A percentile compares a stretch with the other conserved stretches of the same genome.
Evolutionary conservation across 2,797 vertebrate species (phyloP).

Genomic region (Squalus acanthias): DNA sequence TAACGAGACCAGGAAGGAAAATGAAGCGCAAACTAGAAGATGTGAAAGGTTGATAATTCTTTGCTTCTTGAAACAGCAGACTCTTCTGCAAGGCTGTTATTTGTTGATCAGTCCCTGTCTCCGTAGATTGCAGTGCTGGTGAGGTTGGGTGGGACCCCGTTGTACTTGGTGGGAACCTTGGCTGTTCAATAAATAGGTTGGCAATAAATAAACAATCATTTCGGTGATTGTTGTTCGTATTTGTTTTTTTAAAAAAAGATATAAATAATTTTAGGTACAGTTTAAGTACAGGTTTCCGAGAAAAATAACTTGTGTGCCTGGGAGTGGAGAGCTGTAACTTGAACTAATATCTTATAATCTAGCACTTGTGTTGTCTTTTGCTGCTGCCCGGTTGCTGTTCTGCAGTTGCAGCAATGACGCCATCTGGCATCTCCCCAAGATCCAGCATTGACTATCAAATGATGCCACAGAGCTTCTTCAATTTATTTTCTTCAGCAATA

Average conservation of each 20-base stretch:
- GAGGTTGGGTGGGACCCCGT: background rate
- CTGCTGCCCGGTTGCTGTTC: background rate
- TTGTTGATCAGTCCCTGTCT: background rate
- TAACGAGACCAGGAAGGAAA: background rate
- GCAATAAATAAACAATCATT: background rate
- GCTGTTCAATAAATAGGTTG: background rate
- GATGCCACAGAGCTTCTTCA: background rate
- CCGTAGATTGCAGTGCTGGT: background rate
- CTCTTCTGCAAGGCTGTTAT: background rate
- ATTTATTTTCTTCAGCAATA: background rate
- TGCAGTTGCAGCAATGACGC: background rate
- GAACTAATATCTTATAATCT: constrained; percentile 10
- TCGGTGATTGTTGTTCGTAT: background rate
- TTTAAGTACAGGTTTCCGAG: background rate
- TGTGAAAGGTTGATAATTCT: background rate
- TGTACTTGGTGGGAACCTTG: background rate
- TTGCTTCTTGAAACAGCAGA: background rate
- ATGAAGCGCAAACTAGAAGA: background rate
- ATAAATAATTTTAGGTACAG: background rate
- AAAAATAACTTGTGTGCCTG: background rate
- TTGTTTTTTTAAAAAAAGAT: background rate
- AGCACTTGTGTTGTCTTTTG: background rate
- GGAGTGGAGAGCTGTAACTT: background rate
- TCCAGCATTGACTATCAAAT: background rate
- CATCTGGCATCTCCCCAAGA: background rate